Evolutionary conservation across 2,113 vertebrate species (phyloP), one percentile per base, ranked within the genome.

Genomic region (Pomatostomus ruficeps): DNA sequence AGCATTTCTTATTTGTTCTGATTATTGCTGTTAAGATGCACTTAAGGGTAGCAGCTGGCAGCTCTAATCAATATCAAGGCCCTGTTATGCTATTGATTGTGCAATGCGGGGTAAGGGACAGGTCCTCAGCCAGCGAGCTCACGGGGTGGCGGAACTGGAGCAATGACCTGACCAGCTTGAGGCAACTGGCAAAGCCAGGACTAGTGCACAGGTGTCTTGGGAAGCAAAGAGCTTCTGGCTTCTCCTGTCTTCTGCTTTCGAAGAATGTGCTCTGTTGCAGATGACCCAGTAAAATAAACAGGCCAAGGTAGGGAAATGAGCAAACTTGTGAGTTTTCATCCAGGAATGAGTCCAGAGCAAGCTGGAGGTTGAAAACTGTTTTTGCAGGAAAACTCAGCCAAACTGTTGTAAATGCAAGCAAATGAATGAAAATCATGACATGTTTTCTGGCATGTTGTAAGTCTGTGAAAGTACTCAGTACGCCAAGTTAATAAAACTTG

Each of bases 151-250:
- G 21, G 20, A 49, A 3, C 15, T 45, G 36, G 48, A 70, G 36
- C 1, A 1, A 7, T 38, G 23, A 15, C 23, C 62, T 62, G n/a
- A 31, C 8, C 33, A 28, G 26, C 7, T 26, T 0, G 2, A 52
- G 38, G 57, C 14, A 61, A 6, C 12, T 61, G 55, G 61, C 16
- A 85, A 67, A 72, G 31, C 22, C 36, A 65, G 3, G 2, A 5
- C 11, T 14, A 3, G 11, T 23, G 15, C 40, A 5, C 25, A 22
- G 6, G 15, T 73, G 51, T 28, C 57, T 38, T 35, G 40, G 66
- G 65, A 59, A 65, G 14, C 26, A 81, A 10, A 63, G 33, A 59
- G 19, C 3, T 79, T 31, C 45, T 67, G 46, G 9, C 25, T 80
- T 31, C 48, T 74, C 23, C 45, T 42, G 23, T 42, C 31, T 42